These are phyloP conservation scores for Halcyon chelicuti DNA, from an alignment of 2,797 vertebrate species.

Conservation along the genomic window DNA sequence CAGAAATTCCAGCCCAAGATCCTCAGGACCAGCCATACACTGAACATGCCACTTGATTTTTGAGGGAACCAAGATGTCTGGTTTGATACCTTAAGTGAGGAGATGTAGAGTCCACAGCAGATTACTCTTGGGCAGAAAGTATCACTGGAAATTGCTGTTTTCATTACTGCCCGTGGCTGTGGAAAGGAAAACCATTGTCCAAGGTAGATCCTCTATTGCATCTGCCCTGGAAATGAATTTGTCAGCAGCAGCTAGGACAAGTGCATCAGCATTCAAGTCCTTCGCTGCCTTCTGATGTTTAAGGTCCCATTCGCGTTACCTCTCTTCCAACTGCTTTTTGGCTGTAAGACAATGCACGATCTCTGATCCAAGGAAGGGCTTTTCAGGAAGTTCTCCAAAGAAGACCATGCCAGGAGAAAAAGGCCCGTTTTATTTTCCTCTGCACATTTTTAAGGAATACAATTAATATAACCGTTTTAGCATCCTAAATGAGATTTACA, in stretches of 20 bases:
- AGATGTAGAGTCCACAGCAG: not conserved
- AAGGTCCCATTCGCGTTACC: not conserved
- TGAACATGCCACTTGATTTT: not conserved
- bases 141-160: not conserved
- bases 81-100: not conserved
- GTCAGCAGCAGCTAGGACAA: not conserved
- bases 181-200: not conserved
- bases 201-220: not conserved
- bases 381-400: not conserved
- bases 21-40: not conserved
- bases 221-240: conserved; percentile 7
- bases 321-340: not conserved
- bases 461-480: not conserved
- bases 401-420: not conserved
- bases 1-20: conserved; percentile 24
- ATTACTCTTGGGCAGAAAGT: not conserved
- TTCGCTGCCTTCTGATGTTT: not conserved
- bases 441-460: not conserved
- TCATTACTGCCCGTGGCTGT: not conserved
- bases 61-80: not conserved
- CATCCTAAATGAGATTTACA: not conserved
- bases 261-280: not conserved
- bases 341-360: not conserved
- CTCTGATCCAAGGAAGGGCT: not conserved
- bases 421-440: not conserved